Conservation (phyloP, 2,797 vertebrate species). For the Synanceia verrucosa region DNA sequence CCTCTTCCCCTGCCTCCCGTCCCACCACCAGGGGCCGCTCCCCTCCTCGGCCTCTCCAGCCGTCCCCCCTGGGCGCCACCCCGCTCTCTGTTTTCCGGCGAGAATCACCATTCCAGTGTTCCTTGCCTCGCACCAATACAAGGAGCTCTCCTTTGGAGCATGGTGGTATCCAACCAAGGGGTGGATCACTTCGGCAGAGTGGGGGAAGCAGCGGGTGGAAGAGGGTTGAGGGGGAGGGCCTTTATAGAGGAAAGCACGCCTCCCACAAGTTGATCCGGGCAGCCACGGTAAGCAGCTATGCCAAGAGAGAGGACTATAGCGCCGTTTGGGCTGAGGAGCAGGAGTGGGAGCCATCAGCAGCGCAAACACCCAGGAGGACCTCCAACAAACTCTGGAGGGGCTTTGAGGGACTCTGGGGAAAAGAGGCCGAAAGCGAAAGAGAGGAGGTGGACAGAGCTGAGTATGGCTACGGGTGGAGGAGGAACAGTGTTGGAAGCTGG, state of each 20-base stretch:
- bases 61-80: conserved; percentile 78
- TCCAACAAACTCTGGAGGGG: conserved; percentile 78
- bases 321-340: conserved; percentile 74
- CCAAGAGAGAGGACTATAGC: conserved; percentile 75
- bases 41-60: conserved; percentile 80
- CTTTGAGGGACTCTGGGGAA: conserved; percentile 82
- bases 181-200: conserved; percentile 80
- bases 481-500: conserved; percentile 73
- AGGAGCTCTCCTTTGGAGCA: conserved; percentile 73
- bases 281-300: conserved; percentile 82
- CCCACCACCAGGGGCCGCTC: conserved; percentile 77
- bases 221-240: conserved; percentile 74
- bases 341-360: conserved; percentile 20
- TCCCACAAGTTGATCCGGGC: conserved; percentile 85
- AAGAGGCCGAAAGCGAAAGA: conserved; percentile 74
- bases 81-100: conserved; percentile 84
- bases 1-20: conserved; percentile 78
- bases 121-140: conserved; percentile 77
- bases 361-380: conserved; percentile 63
- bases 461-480: conserved; percentile 75
- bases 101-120: conserved; percentile 84
- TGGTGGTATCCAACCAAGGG: conserved; percentile 71
- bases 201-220: conserved; percentile 60
- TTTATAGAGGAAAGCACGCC: conserved; percentile 85
- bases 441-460: conserved; percentile 77